Evolutionary conservation across 2,888 invertebrate species (phyloP).

Genomic region (Cancer borealis): DNA sequence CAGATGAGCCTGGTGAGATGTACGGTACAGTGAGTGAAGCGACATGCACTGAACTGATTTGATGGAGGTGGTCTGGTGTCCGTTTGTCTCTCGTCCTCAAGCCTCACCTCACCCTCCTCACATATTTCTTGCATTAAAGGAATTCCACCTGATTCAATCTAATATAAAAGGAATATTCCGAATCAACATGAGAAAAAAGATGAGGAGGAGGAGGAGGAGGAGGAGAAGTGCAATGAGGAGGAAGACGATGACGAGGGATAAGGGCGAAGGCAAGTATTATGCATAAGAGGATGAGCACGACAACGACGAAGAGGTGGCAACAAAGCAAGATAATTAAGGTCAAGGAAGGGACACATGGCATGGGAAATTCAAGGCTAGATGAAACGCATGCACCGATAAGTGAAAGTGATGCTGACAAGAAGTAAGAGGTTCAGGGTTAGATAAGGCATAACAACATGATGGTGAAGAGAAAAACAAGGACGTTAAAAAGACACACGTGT

Average conservation of each 20-base stretch:
- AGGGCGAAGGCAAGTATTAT: background rate
- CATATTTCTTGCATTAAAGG: constrained; percentile 22
- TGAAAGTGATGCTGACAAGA: background rate
- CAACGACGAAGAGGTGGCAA: background rate
- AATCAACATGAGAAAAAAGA: background rate
- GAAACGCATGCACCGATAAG: background rate
- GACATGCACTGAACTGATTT: background rate
- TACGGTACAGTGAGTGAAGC: background rate
- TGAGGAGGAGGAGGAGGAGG: background rate
- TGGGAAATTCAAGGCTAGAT: background rate
- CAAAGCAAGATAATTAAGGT: background rate
- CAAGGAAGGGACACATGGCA: background rate
- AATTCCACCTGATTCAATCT: constrained; percentile 41
- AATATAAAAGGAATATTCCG: background rate
- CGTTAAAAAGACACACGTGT: too few species aligned
- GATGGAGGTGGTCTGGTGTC: background rate
- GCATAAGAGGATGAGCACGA: background rate
- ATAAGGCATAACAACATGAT: background rate
- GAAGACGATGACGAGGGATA: background rate
- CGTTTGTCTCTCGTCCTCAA: background rate
- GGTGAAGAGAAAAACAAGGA: background rate
- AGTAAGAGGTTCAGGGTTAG: background rate
- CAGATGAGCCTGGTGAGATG: background rate
- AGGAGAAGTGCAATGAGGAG: background rate
- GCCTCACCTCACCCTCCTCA: background rate